Conservation (phyloP, 2,888 invertebrate genomes). For the Diadromus collaris region DNA sequence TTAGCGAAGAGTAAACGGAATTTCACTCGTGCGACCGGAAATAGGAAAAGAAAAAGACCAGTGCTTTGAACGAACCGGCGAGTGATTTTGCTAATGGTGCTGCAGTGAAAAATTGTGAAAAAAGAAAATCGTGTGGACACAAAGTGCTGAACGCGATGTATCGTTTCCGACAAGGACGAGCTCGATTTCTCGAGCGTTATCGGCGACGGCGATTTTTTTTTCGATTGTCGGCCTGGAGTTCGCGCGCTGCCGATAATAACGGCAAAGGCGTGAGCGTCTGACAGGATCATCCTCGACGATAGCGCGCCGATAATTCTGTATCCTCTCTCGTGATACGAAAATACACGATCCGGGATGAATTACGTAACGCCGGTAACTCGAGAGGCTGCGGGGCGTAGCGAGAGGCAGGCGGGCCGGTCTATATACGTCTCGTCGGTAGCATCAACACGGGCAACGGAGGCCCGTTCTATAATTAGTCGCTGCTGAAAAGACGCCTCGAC, state of each 20-base stretch:
- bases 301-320: slow-evolving; percentile 26
- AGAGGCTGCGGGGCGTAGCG: slow-evolving; percentile 67
- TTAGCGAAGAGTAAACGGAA: neutral
- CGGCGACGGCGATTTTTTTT: neutral
- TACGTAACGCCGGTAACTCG: slow-evolving; percentile 75
- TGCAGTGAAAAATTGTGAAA: slow-evolving; percentile 54
- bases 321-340: slow-evolving; percentile 50
- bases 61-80: slow-evolving; percentile 44
- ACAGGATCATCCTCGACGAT: slow-evolving; percentile 21
- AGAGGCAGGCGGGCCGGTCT: slow-evolving; percentile 57
- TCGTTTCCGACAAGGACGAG: neutral
- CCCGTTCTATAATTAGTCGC: slow-evolving; percentile 72
- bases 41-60: slow-evolving; percentile 5
- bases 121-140: slow-evolving; percentile 49
- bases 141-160: slow-evolving; percentile 34
- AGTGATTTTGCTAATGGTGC: slow-evolving; percentile 48
- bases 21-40: slow-evolving; percentile 7
- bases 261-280: slow-evolving; percentile 27
- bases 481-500: slow-evolving; percentile 69
- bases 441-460: slow-evolving; percentile 49
- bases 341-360: slow-evolving; percentile 55
- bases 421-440: slow-evolving; percentile 62
- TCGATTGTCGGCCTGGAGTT: neutral
- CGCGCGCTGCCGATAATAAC: slow-evolving; percentile 17
- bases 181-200: neutral